phyloP scores from a whole-genome alignment of 1,140 invertebrate species.

The Eueides isabella region DNA sequence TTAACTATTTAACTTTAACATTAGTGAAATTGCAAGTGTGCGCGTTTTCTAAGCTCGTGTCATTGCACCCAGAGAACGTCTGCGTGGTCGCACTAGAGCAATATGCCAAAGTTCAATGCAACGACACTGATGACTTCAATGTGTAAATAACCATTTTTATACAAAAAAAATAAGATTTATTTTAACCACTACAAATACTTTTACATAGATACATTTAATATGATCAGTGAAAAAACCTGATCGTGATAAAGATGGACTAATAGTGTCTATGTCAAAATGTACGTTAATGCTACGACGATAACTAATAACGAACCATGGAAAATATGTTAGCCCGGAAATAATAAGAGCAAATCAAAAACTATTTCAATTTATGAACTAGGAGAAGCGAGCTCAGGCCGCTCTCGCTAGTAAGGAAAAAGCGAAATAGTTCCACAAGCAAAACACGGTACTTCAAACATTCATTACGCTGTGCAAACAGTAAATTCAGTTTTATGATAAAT shows the following conservation, averaged over 20 bases:
- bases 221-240: too few species aligned
- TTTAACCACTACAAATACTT: not conserved
- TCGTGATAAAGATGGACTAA: too few species aligned
- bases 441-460: constrained; percentile 31
- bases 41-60: constrained; percentile 26
- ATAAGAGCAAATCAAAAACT: not conserved
- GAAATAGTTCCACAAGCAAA: constrained; percentile 26
- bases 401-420: not conserved
- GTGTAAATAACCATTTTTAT: not conserved
- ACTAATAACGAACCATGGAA: not conserved
- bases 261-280: not conserved
- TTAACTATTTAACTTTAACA: not conserved
- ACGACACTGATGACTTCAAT: constrained; percentile 14
- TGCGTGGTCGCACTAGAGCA: constrained; percentile 39
- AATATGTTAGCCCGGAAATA: not conserved
- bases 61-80: constrained; percentile 41
- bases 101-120: constrained; percentile 47
- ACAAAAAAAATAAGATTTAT: not conserved
- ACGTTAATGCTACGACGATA: not conserved
- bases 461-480: constrained; percentile 34
- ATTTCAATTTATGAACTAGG: not conserved
- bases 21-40: constrained; percentile 16
- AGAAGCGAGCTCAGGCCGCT: not conserved
- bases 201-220: not conserved
- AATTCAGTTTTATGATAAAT: constrained; percentile 32